Conservation (phyloP, 2,888 invertebrate genomes). For the Macaria liturata region DNA sequence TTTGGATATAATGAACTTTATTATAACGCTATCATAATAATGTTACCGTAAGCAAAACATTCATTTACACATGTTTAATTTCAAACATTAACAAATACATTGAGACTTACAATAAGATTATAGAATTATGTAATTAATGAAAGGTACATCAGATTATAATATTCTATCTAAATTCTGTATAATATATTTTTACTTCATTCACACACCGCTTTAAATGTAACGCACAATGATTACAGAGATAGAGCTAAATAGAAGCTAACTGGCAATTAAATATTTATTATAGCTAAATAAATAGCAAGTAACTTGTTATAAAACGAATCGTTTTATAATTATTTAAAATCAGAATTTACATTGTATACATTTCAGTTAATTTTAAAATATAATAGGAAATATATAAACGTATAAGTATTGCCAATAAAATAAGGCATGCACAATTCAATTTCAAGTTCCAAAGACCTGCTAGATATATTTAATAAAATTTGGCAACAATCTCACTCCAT, state of each 20-base stretch:
- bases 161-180: conserved; percentile 53
- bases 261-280: conserved; percentile 33
- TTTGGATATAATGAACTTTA: conserved; percentile 51
- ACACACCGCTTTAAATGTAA: conserved; percentile 40
- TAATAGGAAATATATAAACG: too few relatives aligned
- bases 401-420: too few relatives aligned
- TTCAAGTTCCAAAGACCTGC: conserved; percentile 25
- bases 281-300: conserved; percentile 10
- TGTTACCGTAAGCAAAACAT: conserved; percentile 56
- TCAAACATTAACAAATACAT: conserved; percentile 51
- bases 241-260: conserved; percentile 43
- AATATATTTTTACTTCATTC: conserved; percentile 43
- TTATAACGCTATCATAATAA: conserved; percentile 52
- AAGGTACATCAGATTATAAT: conserved; percentile 60
- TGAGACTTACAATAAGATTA: conserved; percentile 46
- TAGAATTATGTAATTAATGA: conserved; percentile 38
- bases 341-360: too few relatives aligned
- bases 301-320: too few relatives aligned
- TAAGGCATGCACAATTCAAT: too few relatives aligned
- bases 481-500: conserved; percentile 58
- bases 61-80: conserved; percentile 66
- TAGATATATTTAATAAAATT: conserved; percentile 53
- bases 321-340: too few relatives aligned
- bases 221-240: conserved; percentile 17
- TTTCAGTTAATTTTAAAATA: too few relatives aligned